phyloP scores from a whole-genome alignment of 2,113 vertebrate species.

The Trematomus loennbergii region DNA sequence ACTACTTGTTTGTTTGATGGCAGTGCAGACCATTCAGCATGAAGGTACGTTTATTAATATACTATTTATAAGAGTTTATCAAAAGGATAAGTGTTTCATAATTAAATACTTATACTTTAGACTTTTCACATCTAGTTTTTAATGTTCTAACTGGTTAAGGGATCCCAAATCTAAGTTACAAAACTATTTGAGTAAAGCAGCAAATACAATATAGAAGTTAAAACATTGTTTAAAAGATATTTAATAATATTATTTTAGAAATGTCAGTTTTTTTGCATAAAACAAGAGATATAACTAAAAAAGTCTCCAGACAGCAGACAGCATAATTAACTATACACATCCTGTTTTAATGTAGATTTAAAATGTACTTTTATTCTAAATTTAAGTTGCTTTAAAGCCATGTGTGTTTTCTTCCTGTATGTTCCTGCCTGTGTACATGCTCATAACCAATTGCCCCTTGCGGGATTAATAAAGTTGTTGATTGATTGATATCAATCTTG shows the following conservation, averaged over 20 bases:
- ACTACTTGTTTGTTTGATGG: slow-evolving; percentile 69
- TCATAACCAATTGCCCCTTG: too few relatives aligned
- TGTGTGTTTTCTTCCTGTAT: too few relatives aligned
- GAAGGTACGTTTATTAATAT: slow-evolving; percentile 62
- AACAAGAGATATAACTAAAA: background rate
- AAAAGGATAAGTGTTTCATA: background rate
- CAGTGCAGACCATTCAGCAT: slow-evolving; percentile 63
- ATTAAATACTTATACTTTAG: background rate
- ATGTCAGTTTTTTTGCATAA: background rate
- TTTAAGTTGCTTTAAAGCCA: background rate
- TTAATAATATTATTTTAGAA: background rate
- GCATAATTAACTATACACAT: background rate
- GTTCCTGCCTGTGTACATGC: too few relatives aligned
- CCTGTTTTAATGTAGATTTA: background rate
- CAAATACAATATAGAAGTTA: background rate
- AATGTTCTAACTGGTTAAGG: background rate
- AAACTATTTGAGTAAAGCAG: background rate
- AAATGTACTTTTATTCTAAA: background rate
- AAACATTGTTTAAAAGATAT: background rate
- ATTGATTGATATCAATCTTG: slow-evolving; percentile 6
- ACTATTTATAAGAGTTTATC: background rate
- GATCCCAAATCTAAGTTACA: background rate
- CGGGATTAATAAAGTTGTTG: too few relatives aligned
- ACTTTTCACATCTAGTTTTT: background rate
- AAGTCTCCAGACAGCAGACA: background rate